phyloP scores from a whole-genome alignment of 1,140 invertebrate genomes.

The Anadara kagoshimensis region DNA sequence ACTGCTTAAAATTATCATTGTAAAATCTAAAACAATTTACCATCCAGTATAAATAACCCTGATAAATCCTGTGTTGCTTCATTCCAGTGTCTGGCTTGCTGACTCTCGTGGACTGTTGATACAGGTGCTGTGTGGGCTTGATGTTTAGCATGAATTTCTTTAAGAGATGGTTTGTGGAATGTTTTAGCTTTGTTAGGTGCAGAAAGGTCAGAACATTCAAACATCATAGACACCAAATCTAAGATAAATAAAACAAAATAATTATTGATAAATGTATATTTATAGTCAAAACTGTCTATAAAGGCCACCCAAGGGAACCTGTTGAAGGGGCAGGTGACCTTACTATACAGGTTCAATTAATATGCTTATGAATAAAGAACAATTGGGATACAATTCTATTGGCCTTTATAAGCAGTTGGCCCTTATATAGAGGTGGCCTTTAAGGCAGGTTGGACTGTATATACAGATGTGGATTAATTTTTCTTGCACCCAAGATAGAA shows the following conservation, averaged over 20 bases:
- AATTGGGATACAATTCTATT: too few relatives aligned
- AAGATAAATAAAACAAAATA: slow-evolving; percentile 13
- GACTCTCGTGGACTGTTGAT: slow-evolving; percentile 50
- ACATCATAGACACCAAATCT: slow-evolving; percentile 65
- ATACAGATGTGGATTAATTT: too few relatives aligned
- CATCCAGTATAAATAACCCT: slow-evolving; percentile 42
- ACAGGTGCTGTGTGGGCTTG: slow-evolving; percentile 23
- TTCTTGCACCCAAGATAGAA: too few relatives aligned
- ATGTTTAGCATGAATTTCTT: slow-evolving; percentile 48
- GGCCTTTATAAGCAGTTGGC: too few relatives aligned
- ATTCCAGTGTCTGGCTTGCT: slow-evolving; percentile 58
- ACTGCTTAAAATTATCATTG: too few relatives aligned
- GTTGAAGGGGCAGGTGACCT: not conserved
- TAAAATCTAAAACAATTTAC: not conserved
- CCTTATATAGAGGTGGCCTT: too few relatives aligned
- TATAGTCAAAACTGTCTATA: not conserved
- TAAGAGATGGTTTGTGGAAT: slow-evolving; percentile 58
- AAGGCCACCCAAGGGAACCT: not conserved
- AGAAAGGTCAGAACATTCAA: slow-evolving; percentile 62
- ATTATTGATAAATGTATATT: not conserved
- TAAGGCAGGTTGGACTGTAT: too few relatives aligned
- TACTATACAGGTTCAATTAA: not conserved
- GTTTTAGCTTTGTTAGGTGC: slow-evolving; percentile 58
- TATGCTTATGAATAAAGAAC: not conserved
- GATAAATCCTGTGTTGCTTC: slow-evolving; percentile 45